These are phyloP conservation scores for Neotoma lepida DNA, from an alignment of 2,113 vertebrate species.

Conservation along the genomic window DNA sequence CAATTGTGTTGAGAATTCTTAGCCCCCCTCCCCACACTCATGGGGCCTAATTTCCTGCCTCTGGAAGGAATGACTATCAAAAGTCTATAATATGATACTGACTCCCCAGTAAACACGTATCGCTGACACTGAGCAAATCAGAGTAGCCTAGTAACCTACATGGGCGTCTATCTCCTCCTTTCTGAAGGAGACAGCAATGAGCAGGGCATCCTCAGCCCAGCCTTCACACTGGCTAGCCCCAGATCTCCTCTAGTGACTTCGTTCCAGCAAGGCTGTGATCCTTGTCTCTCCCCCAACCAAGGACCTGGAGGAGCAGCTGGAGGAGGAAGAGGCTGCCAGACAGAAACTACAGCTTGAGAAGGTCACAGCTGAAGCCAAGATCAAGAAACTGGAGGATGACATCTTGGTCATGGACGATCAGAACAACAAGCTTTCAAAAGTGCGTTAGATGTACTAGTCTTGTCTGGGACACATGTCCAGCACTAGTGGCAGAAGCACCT, in stretches of 20 bases:
- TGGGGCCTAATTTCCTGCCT: not conserved
- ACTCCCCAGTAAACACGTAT: not conserved
- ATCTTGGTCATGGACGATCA: constrained; percentile 94
- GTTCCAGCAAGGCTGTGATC: not conserved
- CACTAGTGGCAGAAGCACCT: not conserved
- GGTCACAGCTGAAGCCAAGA: constrained; percentile 91
- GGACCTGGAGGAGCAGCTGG: constrained; percentile 93
- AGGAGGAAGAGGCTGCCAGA: constrained; percentile 90
- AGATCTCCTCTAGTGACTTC: not conserved
- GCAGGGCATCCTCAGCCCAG: no score
- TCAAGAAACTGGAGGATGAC: constrained; percentile 96
- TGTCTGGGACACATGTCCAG: not conserved
- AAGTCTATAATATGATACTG: rapidly evolving
- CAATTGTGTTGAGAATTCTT: not conserved
- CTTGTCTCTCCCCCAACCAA: constrained; percentile 71
- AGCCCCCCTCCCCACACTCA: not conserved
- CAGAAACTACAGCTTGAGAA: constrained; percentile 96
- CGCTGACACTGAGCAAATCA: not conserved
- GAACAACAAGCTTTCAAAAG: constrained; percentile 94
- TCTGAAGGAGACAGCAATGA: not conserved
- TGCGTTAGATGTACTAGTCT: constrained; percentile 61
- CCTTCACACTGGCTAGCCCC: not conserved
- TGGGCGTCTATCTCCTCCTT: not conserved
- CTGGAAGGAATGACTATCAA: not conserved
- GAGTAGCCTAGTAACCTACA: not conserved